Evolutionary conservation across 2,797 vertebrate species (phyloP).

Genomic region (Rhinatrema bivittatum): DNA sequence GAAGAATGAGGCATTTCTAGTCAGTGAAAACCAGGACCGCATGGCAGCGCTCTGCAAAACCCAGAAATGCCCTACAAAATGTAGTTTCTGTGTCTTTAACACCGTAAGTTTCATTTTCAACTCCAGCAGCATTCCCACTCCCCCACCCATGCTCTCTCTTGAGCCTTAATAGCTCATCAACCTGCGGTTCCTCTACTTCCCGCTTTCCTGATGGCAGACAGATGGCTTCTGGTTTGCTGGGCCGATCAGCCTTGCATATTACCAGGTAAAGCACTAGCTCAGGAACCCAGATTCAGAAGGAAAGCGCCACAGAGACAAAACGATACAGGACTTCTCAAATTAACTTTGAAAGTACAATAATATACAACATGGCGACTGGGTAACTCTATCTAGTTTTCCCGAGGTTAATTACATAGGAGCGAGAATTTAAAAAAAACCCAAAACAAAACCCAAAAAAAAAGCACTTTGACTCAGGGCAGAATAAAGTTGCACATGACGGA

Average conservation of each 20-base stretch:
- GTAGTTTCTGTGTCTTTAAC: slow-evolving; percentile 43
- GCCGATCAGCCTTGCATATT: slow-evolving; percentile 8
- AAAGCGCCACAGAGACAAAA: slow-evolving; percentile 7
- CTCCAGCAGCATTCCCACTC: slow-evolving; percentile 25
- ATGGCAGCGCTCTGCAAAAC: slow-evolving; percentile 26
- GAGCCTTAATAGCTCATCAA: slow-evolving; percentile 40
- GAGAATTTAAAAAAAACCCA: too few species aligned
- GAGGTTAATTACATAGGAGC: slow-evolving; percentile 18
- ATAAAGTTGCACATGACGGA: slow-evolving; percentile 21
- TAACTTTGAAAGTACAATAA: slow-evolving; percentile 3
- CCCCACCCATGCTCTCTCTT: too few species aligned
- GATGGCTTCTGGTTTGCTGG: slow-evolving; percentile 39
- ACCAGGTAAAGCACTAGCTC: too few species aligned
- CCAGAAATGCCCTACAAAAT: slow-evolving; percentile 53
- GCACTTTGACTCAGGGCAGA: slow-evolving; percentile 1
- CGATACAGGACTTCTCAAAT: slow-evolving; percentile 8
- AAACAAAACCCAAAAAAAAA: too few species aligned
- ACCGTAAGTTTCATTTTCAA: slow-evolving; percentile 48
- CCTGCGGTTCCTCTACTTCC: slow-evolving; percentile 36
- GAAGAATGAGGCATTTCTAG: too few species aligned
- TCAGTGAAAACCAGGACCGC: too few species aligned
- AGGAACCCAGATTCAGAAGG: slow-evolving; percentile 16
- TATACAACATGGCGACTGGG: background rate
- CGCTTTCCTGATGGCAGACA: slow-evolving; percentile 44
- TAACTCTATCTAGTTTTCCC: slow-evolving; percentile 13